Evolutionary conservation across 2,113 vertebrate species (phyloP).

Genomic region (Poeciliopsis turrubarensis): DNA sequence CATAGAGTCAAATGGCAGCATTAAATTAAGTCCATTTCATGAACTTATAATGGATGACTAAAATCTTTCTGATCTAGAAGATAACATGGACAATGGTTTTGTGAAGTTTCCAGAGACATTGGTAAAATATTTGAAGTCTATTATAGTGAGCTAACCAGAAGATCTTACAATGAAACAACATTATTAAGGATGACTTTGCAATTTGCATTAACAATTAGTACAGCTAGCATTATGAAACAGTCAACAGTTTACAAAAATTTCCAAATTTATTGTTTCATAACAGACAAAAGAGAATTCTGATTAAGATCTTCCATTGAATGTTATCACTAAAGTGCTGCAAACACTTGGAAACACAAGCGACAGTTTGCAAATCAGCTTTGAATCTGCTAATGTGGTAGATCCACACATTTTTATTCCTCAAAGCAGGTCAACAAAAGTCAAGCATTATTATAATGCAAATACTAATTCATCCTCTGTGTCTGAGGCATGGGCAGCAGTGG

Average conservation of each 20-base stretch:
- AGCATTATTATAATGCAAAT: constrained; percentile 39
- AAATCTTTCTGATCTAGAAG: no score
- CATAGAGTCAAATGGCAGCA: no score
- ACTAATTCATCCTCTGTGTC: constrained; percentile 12
- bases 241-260: no score
- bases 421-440: constrained; percentile 43
- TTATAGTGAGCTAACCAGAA: no score
- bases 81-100: no score
- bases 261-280: no score
- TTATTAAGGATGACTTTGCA: background rate
- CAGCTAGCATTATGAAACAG: no score
- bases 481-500: constrained; percentile 8
- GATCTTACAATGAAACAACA: background rate
- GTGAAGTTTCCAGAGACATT: no score
- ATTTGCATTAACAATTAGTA: no score
- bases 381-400: constrained; percentile 11
- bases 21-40: no score
- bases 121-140: no score
- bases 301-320: background rate
- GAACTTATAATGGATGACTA: no score
- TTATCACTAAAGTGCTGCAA: background rate
- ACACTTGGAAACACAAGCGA: constrained; percentile 1
- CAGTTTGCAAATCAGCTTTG: constrained; percentile 6
- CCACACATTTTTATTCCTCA: constrained; percentile 17
- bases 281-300: background rate